phyloP scores from a whole-genome alignment of 1,140 invertebrate species.

The Dryas iulia region DNA sequence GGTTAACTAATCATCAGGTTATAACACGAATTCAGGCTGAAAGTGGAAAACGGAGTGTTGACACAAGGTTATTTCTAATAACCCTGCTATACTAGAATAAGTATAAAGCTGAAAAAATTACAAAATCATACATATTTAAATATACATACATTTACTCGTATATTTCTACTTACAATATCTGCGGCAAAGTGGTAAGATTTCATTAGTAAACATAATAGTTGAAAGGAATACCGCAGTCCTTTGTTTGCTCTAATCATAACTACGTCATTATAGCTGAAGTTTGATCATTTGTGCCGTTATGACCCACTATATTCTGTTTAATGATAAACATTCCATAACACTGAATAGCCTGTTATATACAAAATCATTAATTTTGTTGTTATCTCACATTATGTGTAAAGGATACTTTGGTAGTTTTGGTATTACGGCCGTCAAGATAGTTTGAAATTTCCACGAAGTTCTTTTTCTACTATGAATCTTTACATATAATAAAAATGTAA shows the following conservation, averaged over 20 bases:
- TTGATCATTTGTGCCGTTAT: slow-evolving; percentile 39
- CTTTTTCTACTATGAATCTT: too few relatives aligned
- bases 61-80: too few relatives aligned
- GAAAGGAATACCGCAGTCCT: neutral
- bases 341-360: slow-evolving; percentile 15
- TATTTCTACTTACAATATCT: neutral
- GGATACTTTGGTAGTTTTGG: too few relatives aligned
- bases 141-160: neutral
- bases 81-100: too few relatives aligned
- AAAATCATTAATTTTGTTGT: slow-evolving; percentile 24
- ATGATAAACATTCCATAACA: slow-evolving; percentile 25
- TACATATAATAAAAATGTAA: too few relatives aligned
- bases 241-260: slow-evolving; percentile 16
- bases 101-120: too few relatives aligned
- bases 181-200: neutral
- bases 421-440: too few relatives aligned
- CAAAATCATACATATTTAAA: neutral
- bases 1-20: too few relatives aligned
- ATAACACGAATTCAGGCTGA: too few relatives aligned
- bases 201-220: neutral
- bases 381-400: neutral
- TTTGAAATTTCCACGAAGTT: too few relatives aligned
- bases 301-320: slow-evolving; percentile 19
- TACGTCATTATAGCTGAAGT: slow-evolving; percentile 42
- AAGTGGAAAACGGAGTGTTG: too few relatives aligned